phyloP scores from a whole-genome alignment of 2,888 invertebrate species.

The Uloborus plumipes region DNA sequence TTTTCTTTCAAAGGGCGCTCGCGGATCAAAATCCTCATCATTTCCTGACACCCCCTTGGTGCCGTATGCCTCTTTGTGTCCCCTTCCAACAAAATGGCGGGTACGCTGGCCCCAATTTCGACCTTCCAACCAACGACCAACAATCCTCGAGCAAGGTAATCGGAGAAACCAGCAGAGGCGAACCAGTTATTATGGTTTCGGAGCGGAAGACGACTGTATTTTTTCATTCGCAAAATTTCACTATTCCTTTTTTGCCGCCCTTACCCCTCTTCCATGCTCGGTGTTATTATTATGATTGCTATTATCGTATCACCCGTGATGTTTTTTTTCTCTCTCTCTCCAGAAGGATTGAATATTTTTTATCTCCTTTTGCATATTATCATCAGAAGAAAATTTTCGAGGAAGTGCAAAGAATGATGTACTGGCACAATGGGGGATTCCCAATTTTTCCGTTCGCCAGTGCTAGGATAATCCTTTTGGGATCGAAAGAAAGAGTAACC shows the following conservation, averaged over 20 bases:
- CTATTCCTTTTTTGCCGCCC: conserved; percentile 21
- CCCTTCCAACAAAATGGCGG: conserved; percentile 36
- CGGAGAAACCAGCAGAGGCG: conserved; percentile 44
- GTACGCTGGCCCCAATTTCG: conserved; percentile 17
- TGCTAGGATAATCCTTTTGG: conserved; percentile 45
- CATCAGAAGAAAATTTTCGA: conserved; percentile 40
- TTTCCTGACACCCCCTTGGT: conserved; percentile 37
- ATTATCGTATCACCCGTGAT: conserved; percentile 25
- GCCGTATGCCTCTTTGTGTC: conserved; percentile 8
- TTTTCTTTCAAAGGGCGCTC: too few species aligned
- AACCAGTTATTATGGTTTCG: conserved; percentile 37
- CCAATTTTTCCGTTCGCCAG: conserved; percentile 10
- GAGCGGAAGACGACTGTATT: conserved; percentile 37
- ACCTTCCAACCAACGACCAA: conserved; percentile 5
- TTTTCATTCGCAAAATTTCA: conserved; percentile 30
- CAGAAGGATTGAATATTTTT: conserved; percentile 13
- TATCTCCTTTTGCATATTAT: conserved; percentile 29
- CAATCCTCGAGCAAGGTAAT: conserved; percentile 16
- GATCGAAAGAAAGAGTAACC: conserved; percentile 1
- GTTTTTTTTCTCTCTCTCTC: conserved; percentile 32
- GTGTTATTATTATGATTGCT: conserved; percentile 15
- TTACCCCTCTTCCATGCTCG: background rate
- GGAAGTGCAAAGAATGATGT: conserved; percentile 36
- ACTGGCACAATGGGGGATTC: conserved; percentile 27
- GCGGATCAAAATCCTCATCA: background rate